Evolutionary conservation across 2,797 vertebrate species (phyloP).

Genomic region (Catamblyrhynchus diadema): DNA sequence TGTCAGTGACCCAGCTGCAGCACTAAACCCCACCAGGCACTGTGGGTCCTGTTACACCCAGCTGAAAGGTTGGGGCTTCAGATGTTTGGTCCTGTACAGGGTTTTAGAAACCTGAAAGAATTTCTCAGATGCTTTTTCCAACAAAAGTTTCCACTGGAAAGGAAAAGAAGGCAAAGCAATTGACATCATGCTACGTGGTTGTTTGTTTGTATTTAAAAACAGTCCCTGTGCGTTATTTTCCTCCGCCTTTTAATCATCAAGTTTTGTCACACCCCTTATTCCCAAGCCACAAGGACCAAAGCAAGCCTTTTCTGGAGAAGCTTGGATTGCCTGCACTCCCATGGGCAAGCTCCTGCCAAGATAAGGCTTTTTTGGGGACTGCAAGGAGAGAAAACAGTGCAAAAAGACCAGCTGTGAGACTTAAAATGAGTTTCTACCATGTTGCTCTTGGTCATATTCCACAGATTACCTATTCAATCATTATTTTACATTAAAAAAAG

Average conservation of each 20-base stretch:
- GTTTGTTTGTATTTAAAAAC: not conserved
- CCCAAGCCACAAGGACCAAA: not conserved
- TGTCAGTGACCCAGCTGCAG: conserved; percentile 52
- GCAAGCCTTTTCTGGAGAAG: not conserved
- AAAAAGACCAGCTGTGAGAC: not conserved
- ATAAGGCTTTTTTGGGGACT: not conserved
- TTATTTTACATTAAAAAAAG: not conserved
- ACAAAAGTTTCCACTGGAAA: not conserved
- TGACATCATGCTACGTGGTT: not conserved
- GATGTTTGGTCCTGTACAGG: conserved; percentile 2
- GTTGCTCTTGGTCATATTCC: not conserved
- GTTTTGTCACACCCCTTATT: not conserved
- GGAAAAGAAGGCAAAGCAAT: not conserved
- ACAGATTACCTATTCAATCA: not conserved
- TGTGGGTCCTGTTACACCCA: conserved; percentile 17
- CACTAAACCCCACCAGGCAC: not conserved
- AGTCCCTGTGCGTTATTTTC: not conserved
- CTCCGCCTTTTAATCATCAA: not conserved
- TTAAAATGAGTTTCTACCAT: not conserved
- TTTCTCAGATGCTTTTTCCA: conserved; percentile 1
- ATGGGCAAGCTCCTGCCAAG: not conserved
- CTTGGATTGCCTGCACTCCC: not conserved
- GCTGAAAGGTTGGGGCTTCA: not conserved
- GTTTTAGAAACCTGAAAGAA: conserved; percentile 23
- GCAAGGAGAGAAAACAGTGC: not conserved